A percentile compares a stretch with the other conserved stretches of the same genome.
phyloP scores from a whole-genome alignment of 2,797 vertebrate genomes.

The Falco peregrinus region DNA sequence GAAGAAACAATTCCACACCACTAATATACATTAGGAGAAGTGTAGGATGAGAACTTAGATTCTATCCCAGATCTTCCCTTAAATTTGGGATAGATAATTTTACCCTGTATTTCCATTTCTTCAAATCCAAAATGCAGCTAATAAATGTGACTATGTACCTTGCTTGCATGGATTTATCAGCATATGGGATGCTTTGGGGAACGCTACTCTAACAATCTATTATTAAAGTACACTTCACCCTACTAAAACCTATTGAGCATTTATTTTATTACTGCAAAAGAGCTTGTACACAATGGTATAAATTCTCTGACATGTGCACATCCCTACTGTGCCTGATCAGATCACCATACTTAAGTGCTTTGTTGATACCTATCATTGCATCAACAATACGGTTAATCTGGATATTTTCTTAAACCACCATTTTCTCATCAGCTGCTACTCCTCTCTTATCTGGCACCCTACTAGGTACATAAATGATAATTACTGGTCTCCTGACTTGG shows the following conservation, averaged over 20 bases:
- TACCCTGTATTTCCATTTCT: neutral
- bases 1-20: neutral
- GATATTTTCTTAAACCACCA: conserved; percentile 5
- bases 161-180: neutral
- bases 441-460: neutral
- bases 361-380: neutral
- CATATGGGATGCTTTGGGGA: neutral
- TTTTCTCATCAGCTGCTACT: conserved; percentile 24
- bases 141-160: neutral
- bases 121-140: neutral
- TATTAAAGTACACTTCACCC: neutral
- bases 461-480: neutral
- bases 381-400: neutral
- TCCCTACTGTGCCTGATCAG: neutral
- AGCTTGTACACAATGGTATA: neutral
- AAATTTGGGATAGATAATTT: neutral
- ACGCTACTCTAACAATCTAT: neutral
- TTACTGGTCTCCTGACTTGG: conserved; percentile 17
- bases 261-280: conserved; percentile 14
- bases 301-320: neutral
- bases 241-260: neutral
- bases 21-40: neutral
- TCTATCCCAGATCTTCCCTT: neutral
- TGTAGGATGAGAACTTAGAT: neutral
- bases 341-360: neutral